A percentile compares a stretch with the other conserved stretches of the same genome.
These are phyloP conservation scores for Phoxinus phoxinus DNA, from an alignment of 2,113 vertebrate species.

Conservation along the genomic window DNA sequence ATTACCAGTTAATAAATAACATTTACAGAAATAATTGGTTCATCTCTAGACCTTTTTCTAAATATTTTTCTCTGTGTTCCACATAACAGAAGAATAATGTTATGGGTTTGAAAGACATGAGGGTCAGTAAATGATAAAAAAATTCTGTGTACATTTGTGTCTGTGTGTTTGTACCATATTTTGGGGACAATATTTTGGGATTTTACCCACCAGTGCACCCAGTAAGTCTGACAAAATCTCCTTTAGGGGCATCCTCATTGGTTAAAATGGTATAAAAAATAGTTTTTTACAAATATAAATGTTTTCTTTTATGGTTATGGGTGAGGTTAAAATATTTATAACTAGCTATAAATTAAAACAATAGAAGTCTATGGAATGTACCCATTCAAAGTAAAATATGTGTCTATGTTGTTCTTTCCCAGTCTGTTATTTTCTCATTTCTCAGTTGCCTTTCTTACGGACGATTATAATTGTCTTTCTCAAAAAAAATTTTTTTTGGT, in stretches of 20 bases:
- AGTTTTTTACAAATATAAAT: neutral
- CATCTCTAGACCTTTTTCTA: neutral
- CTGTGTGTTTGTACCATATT: neutral
- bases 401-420: neutral
- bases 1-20: neutral
- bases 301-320: too few species aligned
- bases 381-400: neutral
- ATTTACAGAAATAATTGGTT: too few species aligned
- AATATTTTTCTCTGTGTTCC: neutral
- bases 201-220: neutral
- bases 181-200: neutral
- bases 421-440: slow-evolving; percentile 23
- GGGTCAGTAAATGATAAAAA: neutral
- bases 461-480: neutral
- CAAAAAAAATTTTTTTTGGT: slow-evolving; percentile 15
- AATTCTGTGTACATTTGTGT: too few species aligned
- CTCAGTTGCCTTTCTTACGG: neutral
- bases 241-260: neutral
- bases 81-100: neutral
- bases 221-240: neutral
- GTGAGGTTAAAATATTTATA: neutral
- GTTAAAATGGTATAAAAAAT: neutral
- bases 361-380: neutral
- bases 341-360: neutral
- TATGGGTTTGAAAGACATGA: neutral